Base-by-base conservation (phyloP, 2,888 invertebrate genomes). In the Diogma glabrata region DNA sequence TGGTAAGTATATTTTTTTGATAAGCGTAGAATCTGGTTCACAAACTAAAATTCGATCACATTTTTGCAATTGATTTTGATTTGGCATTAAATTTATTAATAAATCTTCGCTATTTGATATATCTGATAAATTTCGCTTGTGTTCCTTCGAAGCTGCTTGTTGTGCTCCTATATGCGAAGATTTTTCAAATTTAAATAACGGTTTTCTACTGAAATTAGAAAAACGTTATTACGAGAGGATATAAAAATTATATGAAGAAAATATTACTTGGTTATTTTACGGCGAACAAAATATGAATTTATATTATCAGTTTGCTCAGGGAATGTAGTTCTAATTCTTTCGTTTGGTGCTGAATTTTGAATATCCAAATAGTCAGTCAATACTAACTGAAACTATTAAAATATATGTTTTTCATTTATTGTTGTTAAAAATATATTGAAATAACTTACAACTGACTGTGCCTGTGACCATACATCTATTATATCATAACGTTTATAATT, bases 291-390 rank as follows among this genome's bases (percentile, higher is more conserved):
- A 57, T 60, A 71, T 10, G 63, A 74, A 64, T 81, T 80, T 53
- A 75, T 74, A 50, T 70, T 70, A 28, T 62, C 66, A 26, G 64
- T 63, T 30, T 70, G 67, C 52, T 72, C 71, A 36, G 62, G 63
- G 51, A 67, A 72, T 19, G 63, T 65, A 58, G 62, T 66, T 56
- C 67, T 76, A 60, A 69, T 76, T 56, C 70, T 75, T 58, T 82
- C 81, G 28, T 81, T 74, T 22, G 77, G 75, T 16, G 67, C 60
- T 57, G 83, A 79, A 66, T 87, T 89, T 68, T 87, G 84, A 51
- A 92, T 84, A 64, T 92, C 89, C 58, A 93, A 71, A 68, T 93
- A 92, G 63, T 91, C 91, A 16, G 85, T 85, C 26, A 93, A 71
- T 9, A 93, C 73, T 6, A 87, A 74, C 71, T 92, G 89, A 45